A percentile compares a stretch with the other conserved stretches of the same genome.
phyloP scores from a whole-genome alignment of 2,113 vertebrate genomes.

The Siniperca chuatsi region DNA sequence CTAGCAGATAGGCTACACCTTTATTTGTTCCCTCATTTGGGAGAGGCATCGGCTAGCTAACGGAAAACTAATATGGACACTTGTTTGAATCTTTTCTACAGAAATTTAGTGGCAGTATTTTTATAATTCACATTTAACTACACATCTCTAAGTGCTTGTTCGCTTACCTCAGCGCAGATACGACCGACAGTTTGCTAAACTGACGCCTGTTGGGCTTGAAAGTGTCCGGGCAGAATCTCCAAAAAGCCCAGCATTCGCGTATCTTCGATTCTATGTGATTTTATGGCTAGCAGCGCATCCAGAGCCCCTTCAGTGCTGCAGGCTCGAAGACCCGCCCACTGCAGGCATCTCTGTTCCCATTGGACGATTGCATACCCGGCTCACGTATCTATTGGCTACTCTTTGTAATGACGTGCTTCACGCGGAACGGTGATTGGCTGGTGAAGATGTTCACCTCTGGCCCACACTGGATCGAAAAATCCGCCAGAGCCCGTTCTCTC shows the following conservation, averaged over 20 bases:
- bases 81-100: slow-evolving; percentile 19
- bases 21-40: not conserved
- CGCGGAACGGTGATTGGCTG: slow-evolving; percentile 60
- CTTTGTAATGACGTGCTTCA: not conserved
- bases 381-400: slow-evolving; percentile 61
- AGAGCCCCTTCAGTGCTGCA: slow-evolving; percentile 2
- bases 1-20: not conserved
- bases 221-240: not conserved
- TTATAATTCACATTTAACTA: not conserved
- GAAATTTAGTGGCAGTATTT: not conserved
- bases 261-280: slow-evolving; percentile 42
- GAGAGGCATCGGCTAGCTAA: not conserved
- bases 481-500: not conserved
- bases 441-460: slow-evolving; percentile 55
- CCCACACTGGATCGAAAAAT: not conserved
- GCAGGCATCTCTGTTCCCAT: slow-evolving; percentile 54
- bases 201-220: not conserved
- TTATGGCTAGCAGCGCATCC: slow-evolving; percentile 40
- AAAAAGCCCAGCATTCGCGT: not conserved
- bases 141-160: no score
- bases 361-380: slow-evolving; percentile 51
- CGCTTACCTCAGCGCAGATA: slow-evolving; percentile 44
- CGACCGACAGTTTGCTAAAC: not conserved
- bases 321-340: slow-evolving; percentile 41
- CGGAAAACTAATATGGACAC: not conserved